phyloP scores from a whole-genome alignment of 1,140 invertebrate genomes.

The Meloidogyne floridensis region DNA sequence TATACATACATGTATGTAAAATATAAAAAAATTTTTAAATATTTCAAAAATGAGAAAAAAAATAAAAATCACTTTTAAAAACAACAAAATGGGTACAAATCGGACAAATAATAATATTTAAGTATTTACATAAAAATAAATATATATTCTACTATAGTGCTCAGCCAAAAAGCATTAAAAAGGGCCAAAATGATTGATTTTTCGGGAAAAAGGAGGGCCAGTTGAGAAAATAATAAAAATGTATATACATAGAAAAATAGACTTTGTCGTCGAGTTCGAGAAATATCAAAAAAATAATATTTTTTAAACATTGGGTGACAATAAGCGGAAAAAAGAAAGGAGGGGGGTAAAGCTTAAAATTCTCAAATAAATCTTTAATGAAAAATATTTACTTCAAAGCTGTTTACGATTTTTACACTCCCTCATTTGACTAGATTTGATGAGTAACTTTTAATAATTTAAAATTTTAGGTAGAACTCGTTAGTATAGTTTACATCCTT shows the following conservation, averaged over 20 bases:
- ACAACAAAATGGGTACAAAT: not conserved
- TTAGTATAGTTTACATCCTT: no score
- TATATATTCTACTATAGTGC: no score
- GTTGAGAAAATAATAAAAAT: not conserved
- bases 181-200: constrained; percentile 5
- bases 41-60: not conserved
- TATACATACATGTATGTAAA: no score
- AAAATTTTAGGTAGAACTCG: no score
- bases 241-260: not conserved
- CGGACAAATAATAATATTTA: not conserved
- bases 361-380: no score
- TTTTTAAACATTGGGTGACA: not conserved
- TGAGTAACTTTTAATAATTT: no score
- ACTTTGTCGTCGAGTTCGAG: not conserved
- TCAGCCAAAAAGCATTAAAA: not conserved
- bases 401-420: no score
- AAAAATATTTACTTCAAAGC: no score
- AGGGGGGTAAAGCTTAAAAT: not conserved
- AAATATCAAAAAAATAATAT: not conserved
- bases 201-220: not conserved
- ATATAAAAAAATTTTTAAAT: not conserved
- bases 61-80: not conserved
- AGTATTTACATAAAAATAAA: not conserved
- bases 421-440: no score
- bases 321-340: not conserved